Conservation (phyloP, 92 coral and sea anemone species). For the Epizoanthus fatuus region DNA sequence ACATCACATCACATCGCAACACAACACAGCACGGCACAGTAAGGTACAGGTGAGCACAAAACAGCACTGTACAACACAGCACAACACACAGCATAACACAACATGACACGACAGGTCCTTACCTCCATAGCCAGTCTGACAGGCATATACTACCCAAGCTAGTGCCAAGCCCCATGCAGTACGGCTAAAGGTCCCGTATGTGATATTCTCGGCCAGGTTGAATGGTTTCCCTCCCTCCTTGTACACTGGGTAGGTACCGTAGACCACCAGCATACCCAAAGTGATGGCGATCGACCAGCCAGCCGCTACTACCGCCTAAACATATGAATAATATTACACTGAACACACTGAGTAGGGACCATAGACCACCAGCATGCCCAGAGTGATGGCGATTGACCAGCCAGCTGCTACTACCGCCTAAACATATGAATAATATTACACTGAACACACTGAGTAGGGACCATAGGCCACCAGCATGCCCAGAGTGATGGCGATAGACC, state of each 20-base stretch:
- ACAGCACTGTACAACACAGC: background rate
- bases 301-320: constrained; percentile 40
- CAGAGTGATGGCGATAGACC: too few relatives aligned
- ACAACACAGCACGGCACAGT: background rate
- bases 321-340: background rate
- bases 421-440: too few relatives aligned
- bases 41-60: background rate
- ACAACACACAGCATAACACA: background rate
- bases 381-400: too few relatives aligned
- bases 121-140: constrained; percentile 90
- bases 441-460: too few relatives aligned
- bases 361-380: too few relatives aligned
- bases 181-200: constrained; percentile 76
- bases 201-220: constrained; percentile 67
- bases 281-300: constrained; percentile 74
- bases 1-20: too few relatives aligned
- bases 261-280: constrained; percentile 66
- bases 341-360: too few relatives aligned
- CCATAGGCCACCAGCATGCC: too few relatives aligned
- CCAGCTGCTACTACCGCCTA: too few relatives aligned
- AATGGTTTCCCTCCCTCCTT: constrained; percentile 63
- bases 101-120: background rate
- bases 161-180: constrained; percentile 82
- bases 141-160: constrained; percentile 91
- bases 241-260: constrained; percentile 69